A percentile compares a stretch with the other conserved stretches of the same genome.
phyloP scores from a whole-genome alignment of 2,888 invertebrate species.

The Cheilosia soror region DNA sequence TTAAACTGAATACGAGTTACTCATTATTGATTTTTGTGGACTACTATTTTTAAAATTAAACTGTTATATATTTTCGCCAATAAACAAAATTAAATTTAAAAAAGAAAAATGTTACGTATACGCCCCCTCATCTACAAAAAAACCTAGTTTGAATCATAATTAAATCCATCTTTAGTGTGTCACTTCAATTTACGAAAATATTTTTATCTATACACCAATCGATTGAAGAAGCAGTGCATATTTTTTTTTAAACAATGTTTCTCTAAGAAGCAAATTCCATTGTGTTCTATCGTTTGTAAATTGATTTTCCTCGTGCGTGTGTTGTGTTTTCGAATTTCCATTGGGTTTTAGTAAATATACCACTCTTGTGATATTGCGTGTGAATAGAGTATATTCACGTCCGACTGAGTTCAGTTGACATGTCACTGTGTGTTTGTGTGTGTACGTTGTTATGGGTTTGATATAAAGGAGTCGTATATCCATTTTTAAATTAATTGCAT shows the following conservation, averaged over 20 bases:
- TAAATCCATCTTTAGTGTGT: constrained; percentile 6
- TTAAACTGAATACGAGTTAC: neutral
- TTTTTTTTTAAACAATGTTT: constrained; percentile 39
- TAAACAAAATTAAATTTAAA: neutral
- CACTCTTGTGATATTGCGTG: constrained; percentile 54
- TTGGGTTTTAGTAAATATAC: constrained; percentile 47
- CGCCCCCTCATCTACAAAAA: constrained; percentile 23
- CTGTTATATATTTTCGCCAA: neutral
- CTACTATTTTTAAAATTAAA: neutral
- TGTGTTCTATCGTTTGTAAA: constrained; percentile 43
- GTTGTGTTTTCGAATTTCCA: constrained; percentile 44
- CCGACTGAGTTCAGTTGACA: constrained; percentile 38
- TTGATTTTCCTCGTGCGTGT: constrained; percentile 58
- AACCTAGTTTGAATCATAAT: neutral
- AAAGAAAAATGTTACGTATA: constrained; percentile 48
- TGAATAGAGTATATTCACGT: constrained; percentile 50
- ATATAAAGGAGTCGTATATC: constrained; percentile 15
- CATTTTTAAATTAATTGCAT: constrained; percentile 47
- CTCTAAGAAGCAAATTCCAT: constrained; percentile 41
- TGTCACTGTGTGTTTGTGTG: constrained; percentile 43
- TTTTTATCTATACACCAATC: constrained; percentile 1
- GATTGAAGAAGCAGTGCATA: constrained; percentile 44
- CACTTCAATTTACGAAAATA: neutral
- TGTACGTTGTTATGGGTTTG: constrained; percentile 10
- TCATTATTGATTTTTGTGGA: too few species aligned